phyloP scores from a whole-genome alignment of 2,113 vertebrate species.

The Macquaria ambigua region DNA sequence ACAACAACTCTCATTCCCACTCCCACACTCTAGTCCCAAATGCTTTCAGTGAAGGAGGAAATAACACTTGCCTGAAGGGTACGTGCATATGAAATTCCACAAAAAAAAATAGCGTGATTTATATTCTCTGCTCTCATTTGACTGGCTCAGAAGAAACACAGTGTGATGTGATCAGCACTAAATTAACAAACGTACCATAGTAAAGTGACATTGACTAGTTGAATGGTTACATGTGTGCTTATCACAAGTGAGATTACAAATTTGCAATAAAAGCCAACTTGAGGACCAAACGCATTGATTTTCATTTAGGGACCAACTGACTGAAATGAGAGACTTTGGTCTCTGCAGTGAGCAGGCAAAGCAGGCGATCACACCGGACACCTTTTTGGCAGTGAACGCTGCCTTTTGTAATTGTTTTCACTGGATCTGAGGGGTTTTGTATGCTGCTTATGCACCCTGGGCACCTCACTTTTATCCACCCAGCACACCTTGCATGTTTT shows the following conservation, averaged over 20 bases:
- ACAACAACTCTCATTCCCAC: slow-evolving; percentile 73
- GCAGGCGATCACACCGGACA: slow-evolving; percentile 7
- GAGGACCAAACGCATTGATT: background rate
- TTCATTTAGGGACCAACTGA: background rate
- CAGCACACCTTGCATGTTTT: slow-evolving; percentile 42
- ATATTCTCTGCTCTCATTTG: slow-evolving; percentile 30
- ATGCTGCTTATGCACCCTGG: slow-evolving; percentile 19
- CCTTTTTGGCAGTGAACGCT: slow-evolving; percentile 17
- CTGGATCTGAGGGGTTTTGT: slow-evolving; percentile 45
- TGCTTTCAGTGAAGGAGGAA: slow-evolving; percentile 65
- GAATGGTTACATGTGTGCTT: background rate
- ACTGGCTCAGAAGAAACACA: background rate
- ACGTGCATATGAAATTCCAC: slow-evolving; percentile 52
- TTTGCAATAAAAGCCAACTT: background rate
- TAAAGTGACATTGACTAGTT: background rate
- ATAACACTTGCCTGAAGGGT: slow-evolving; percentile 68
- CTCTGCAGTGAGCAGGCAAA: slow-evolving; percentile 8
- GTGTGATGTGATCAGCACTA: background rate
- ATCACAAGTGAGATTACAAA: background rate
- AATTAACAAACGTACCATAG: background rate
- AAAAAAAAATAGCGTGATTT: slow-evolving; percentile 24
- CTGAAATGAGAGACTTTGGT: slow-evolving; percentile 17
- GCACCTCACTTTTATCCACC: slow-evolving; percentile 40
- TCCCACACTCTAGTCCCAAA: slow-evolving; percentile 73
- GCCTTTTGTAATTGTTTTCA: slow-evolving; percentile 41